phyloP scores from a whole-genome alignment of 2,113 vertebrate species.

The Entomyzon cyanotis region DNA sequence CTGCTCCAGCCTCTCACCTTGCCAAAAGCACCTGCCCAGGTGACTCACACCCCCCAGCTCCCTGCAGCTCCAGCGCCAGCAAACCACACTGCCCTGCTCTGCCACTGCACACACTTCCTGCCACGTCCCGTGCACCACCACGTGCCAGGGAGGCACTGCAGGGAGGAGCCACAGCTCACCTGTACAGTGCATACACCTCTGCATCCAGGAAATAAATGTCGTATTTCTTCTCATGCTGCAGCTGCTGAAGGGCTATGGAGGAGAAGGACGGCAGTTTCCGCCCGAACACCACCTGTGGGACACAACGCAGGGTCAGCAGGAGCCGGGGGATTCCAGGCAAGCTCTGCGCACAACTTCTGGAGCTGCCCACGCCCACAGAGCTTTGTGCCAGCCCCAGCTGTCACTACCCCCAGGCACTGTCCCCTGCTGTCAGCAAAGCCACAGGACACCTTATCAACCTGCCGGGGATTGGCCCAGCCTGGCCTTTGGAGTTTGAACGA shows the following conservation, averaged over 20 bases:
- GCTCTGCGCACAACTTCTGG: accelerated
- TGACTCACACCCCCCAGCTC: background rate
- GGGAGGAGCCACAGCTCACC: slow-evolving; percentile 65
- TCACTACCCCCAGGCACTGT: background rate
- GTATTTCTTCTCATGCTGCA: slow-evolving; percentile 88
- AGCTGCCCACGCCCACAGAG: background rate
- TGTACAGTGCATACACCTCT: slow-evolving; percentile 86
- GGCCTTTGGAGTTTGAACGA: slow-evolving; percentile 30
- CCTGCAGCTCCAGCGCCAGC: background rate
- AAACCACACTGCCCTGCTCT: background rate
- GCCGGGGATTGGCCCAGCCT: background rate
- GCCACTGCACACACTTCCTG: background rate
- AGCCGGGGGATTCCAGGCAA: background rate
- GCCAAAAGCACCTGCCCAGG: background rate
- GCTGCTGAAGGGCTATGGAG: slow-evolving; percentile 78
- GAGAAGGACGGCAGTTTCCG: slow-evolving; percentile 83
- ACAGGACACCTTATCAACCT: background rate
- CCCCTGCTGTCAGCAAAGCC: background rate
- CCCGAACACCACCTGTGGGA: slow-evolving; percentile 89
- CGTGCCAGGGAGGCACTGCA: accelerated
- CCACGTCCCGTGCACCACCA: background rate
- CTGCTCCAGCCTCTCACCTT: background rate
- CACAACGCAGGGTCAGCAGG: background rate
- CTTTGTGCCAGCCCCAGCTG: background rate
- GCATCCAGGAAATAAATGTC: slow-evolving; percentile 90